Percentiles rank a stretch among this genome's conserved stretches.
phyloP scores from a whole-genome alignment of 2,888 invertebrate genomes.

The Heliothis peltigera region DNA sequence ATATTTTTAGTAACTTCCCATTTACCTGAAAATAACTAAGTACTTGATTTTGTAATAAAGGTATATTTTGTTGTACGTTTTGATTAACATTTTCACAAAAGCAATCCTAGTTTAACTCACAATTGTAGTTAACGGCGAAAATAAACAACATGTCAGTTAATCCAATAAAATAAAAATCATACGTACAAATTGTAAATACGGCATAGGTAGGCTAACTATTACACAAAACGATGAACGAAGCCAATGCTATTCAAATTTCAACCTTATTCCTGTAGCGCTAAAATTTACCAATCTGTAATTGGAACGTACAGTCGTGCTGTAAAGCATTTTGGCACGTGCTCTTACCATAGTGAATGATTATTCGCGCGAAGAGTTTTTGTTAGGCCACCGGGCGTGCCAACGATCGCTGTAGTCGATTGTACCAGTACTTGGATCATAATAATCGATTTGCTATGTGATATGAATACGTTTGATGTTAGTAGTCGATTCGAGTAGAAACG shows the following conservation, averaged over 20 bases:
- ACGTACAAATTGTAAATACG: conserved; percentile 53
- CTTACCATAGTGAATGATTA: conserved; percentile 60
- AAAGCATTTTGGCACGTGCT: conserved; percentile 64
- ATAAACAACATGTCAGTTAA: conserved; percentile 54
- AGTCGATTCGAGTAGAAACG: conserved; percentile 57
- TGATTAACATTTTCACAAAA: conserved; percentile 29
- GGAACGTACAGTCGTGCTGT: conserved; percentile 31
- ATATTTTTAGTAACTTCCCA: no score
- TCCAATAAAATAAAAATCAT: conserved; percentile 60
- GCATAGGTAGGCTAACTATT: conserved; percentile 30
- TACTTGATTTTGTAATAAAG: no score
- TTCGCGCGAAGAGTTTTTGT: conserved; percentile 64
- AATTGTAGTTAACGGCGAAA: conserved; percentile 40
- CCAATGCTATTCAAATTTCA: conserved; percentile 22
- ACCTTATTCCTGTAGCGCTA: conserved; percentile 11
- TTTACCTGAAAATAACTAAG: no score
- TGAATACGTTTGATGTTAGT: conserved; percentile 69
- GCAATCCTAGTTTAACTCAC: conserved; percentile 41
- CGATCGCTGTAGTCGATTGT: conserved; percentile 65
- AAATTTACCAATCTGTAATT: conserved; percentile 2
- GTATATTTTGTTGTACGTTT: conserved; percentile 12
- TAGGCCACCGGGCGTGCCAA: conserved; percentile 61
- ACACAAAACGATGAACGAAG: conserved; percentile 11
- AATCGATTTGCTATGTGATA: conserved; percentile 73
- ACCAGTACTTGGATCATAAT: conserved; percentile 70